phyloP scores from a whole-genome alignment of 2,888 invertebrate species.

The Diachrysia chrysitis region DNA sequence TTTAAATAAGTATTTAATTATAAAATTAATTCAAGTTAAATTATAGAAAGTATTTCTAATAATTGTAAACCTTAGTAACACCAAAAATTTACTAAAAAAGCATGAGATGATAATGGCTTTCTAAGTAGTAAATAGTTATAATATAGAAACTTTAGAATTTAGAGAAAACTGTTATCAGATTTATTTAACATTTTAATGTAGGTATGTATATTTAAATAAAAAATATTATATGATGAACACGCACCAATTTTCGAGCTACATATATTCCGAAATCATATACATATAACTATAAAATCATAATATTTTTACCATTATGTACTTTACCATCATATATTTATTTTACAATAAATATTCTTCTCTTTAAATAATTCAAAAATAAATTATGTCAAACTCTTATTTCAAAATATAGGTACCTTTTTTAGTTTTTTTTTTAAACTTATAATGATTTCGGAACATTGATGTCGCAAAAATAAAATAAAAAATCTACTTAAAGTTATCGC shows the following conservation, averaged over 20 bases:
- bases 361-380: constrained; percentile 23
- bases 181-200: constrained; percentile 49
- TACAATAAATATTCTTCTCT: constrained; percentile 3
- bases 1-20: too few species aligned
- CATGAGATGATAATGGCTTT: constrained; percentile 39
- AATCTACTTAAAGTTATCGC: constrained; percentile 45
- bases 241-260: constrained; percentile 49
- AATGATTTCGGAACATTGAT: constrained; percentile 38
- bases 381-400: not conserved
- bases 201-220: constrained; percentile 32
- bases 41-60: constrained; percentile 30
- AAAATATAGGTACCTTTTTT: constrained; percentile 16
- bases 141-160: constrained; percentile 53
- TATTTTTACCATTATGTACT: not conserved
- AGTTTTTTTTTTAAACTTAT: constrained; percentile 1
- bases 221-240: constrained; percentile 37
- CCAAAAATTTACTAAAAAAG: constrained; percentile 34
- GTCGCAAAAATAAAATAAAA: constrained; percentile 34
- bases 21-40: constrained; percentile 9
- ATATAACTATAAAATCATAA: constrained; percentile 8
- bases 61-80: constrained; percentile 40
- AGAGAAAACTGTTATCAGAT: constrained; percentile 49
- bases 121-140: constrained; percentile 49
- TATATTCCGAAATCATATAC: constrained; percentile 41
- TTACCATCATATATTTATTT: not conserved